Conservation (phyloP, 2,797 vertebrate genomes). For the Acestrorhynchus altus region DNA sequence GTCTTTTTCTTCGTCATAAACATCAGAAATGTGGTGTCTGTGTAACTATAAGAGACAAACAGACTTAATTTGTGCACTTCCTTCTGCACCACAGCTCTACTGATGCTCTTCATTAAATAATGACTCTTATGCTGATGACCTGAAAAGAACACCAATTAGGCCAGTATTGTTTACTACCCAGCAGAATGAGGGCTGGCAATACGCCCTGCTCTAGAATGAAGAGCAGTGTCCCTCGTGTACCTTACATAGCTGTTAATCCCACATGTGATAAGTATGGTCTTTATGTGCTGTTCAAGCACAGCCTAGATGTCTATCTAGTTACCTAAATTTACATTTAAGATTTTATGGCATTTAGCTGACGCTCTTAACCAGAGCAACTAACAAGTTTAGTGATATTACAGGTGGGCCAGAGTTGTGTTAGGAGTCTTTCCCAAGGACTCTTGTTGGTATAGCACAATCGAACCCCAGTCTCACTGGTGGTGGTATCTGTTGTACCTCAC, state of each 20-base stretch:
- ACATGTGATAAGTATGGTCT: neutral
- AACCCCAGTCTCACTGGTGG: too few species aligned
- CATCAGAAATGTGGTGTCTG: neutral
- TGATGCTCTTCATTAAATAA: neutral
- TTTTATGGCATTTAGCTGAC: too few species aligned
- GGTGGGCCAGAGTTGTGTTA: too few species aligned
- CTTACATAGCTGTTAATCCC: neutral
- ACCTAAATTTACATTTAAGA: too few species aligned
- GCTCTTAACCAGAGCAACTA: too few species aligned
- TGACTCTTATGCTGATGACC: neutral
- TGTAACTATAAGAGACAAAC: slow-evolving; percentile 28
- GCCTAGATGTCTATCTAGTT: neutral
- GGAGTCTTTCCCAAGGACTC: too few species aligned
- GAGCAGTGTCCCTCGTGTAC: neutral
- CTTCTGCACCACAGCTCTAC: too few species aligned
- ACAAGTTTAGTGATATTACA: too few species aligned
- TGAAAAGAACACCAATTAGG: neutral
- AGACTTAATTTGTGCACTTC: slow-evolving; percentile 15
- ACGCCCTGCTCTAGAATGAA: neutral
- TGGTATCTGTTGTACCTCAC: too few species aligned
- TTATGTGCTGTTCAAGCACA: neutral
- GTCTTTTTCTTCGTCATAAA: neutral
- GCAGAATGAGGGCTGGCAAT: neutral
- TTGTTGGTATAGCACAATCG: too few species aligned
- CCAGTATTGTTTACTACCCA: neutral